These are phyloP conservation scores for Phaenicophaeus curvirostris DNA, from an alignment of 2,797 vertebrate species.

Conservation along the genomic window DNA sequence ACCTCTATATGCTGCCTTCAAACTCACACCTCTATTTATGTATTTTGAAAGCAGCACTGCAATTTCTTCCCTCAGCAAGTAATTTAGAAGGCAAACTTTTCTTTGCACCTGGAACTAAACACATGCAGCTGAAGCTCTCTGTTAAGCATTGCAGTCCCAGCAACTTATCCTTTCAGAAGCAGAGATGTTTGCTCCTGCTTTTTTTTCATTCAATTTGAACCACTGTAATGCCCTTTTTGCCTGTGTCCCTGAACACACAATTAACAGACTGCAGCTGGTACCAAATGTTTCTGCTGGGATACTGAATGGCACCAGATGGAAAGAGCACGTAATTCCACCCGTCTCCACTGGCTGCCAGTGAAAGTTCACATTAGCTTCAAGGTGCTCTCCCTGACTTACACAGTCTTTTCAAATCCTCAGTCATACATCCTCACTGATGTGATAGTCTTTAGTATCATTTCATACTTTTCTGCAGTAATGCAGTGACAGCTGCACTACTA, in stretches of 20 bases:
- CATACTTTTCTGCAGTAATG: neutral
- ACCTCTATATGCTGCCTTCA: neutral
- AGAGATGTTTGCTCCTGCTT: neutral
- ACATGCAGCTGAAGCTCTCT: neutral
- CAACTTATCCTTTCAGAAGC: neutral
- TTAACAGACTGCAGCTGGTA: neutral
- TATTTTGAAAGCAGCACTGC: neutral
- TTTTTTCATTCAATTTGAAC: neutral
- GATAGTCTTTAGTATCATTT: neutral
- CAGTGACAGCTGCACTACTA: too few species aligned
- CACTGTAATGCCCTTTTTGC: neutral
- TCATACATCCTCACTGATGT: neutral
- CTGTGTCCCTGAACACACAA: neutral
- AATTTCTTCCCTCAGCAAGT: neutral
- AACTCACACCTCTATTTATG: neutral
- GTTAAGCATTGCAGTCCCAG: neutral
- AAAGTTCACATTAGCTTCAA: neutral
- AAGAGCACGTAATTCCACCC: neutral
- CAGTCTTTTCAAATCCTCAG: neutral
- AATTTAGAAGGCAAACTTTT: neutral
- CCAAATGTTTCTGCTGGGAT: neutral
- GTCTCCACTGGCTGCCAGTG: neutral
- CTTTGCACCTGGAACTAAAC: neutral
- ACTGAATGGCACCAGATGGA: neutral
- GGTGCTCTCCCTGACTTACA: neutral